phyloP scores from a whole-genome alignment of 2,797 vertebrate species.

The Pipistrellus nathusii region DNA sequence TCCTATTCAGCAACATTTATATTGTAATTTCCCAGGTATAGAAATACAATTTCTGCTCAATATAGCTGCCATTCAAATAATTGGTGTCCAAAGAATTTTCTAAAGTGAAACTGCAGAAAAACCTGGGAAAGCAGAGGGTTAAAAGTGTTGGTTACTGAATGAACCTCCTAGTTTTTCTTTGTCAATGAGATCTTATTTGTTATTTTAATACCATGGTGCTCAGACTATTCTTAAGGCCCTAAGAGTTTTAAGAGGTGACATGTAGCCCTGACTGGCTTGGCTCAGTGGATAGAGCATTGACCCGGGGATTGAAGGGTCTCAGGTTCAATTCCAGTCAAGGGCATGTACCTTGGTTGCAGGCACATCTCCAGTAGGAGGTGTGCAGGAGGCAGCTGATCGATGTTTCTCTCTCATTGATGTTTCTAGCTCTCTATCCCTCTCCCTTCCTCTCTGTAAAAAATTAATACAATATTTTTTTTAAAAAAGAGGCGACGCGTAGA shows the following conservation, averaged over 20 bases:
- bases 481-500: neutral
- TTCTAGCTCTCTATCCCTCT: too few species aligned
- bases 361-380: too few species aligned
- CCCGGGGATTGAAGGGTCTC: too few species aligned
- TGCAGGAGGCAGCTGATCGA: too few species aligned
- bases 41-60: neutral
- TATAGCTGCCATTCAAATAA: neutral
- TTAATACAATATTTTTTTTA: too few species aligned
- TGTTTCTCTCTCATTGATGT: too few species aligned
- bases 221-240: neutral
- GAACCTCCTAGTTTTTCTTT: constrained; percentile 16
- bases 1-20: neutral
- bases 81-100: neutral
- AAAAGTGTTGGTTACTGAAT: neutral
- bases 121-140: neutral
- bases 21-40: neutral
- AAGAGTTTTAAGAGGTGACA: neutral
- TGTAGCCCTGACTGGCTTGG: too few species aligned
- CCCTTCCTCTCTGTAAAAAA: too few species aligned
- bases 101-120: constrained; percentile 7
- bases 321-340: too few species aligned
- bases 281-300: too few species aligned
- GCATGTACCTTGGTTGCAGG: too few species aligned
- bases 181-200: neutral
- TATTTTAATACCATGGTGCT: neutral